Percentiles rank a stretch among this genome's conserved stretches.
Evolutionary conservation across 53 echinoderm and acorn worm species (phyloP).

Genomic region (Mesocentrotus franciscanus): DNA sequence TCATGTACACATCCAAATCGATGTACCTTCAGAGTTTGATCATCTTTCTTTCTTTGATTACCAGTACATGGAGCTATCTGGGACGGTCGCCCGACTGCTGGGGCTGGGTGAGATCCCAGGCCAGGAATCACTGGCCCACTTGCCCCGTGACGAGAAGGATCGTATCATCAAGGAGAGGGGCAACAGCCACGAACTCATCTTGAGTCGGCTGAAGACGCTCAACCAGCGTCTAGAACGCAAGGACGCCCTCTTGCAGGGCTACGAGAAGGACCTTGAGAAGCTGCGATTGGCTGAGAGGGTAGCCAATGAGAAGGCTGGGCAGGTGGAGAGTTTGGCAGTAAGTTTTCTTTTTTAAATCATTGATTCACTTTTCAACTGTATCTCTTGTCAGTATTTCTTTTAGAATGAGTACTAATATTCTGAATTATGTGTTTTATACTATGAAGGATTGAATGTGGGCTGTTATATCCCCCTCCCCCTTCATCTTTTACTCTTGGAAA

Average conservation of each 20-base stretch:
- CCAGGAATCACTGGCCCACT: slow-evolving; percentile 88
- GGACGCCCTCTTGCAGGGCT: slow-evolving; percentile 88
- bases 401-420: not conserved
- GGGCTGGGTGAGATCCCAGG: slow-evolving; percentile 91
- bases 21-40: not conserved
- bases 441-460: not conserved
- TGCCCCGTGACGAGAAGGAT: slow-evolving; percentile 91
- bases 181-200: slow-evolving; percentile 82
- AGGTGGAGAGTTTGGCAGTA: slow-evolving; percentile 93
- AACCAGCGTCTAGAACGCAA: slow-evolving; percentile 97
- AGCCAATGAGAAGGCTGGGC: slow-evolving; percentile 90
- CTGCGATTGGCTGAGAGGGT: slow-evolving; percentile 92
- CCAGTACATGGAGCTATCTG: slow-evolving; percentile 87
- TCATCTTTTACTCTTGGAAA: no score
- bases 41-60: not conserved
- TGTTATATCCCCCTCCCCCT: no score
- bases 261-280: slow-evolving; percentile 97
- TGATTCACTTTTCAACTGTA: not conserved
- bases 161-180: slow-evolving; percentile 77
- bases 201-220: slow-evolving; percentile 85
- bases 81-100: slow-evolving; percentile 78
- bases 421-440: not conserved
- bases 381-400: not conserved
- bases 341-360: slow-evolving; percentile 15
- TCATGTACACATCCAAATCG: not conserved